Evolutionary conservation across 2,113 vertebrate genomes (phyloP), one percentile per base, ranked within the genome.

Genomic region (Tachysurus vachellii): DNA sequence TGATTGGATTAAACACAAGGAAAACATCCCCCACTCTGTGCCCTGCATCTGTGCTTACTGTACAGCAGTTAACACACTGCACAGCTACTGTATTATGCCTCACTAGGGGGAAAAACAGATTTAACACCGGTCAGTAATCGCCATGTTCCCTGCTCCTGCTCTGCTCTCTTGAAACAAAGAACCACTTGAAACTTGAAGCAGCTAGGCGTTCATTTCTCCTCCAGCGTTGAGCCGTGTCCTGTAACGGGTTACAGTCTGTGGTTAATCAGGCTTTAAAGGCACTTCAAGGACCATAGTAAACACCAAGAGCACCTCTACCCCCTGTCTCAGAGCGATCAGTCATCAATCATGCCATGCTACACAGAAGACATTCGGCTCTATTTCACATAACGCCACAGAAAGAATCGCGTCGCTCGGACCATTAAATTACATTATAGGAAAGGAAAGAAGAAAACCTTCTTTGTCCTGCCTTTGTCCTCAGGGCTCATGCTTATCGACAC

Each of bases 341-440:
- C 87, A 89, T 90, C 89, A 80, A 88, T 86, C 89, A 89, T 19
- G 66, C 64, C 85, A 11, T 12, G 53, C 84, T 68, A 81, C 57
- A 81, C 61, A 81, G 89, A 91, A 83, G 89, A 84, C 85, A 88
- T 83, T 90, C 88, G 76, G 88, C 79, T 88, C 83, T 36, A 50
- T 84, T 53, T 53, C 88, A 47, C 88, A 88, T 70, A 87, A 75
- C 81, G 87, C 71, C 83, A 89, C 91, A 94, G 91, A 93, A 94
- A 93, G 91, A 91, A 80, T 92, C 88, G 66, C 88, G 85, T 68
- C 89, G 44, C 87, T 89, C 86, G 89, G 90, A 90, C 86, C 92
- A 86, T 92, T 90, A 80, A 50, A 82, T 88, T 61, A 87, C 83
- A 79, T 85, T 61, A 88, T 82, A 80, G 87, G 87, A 88, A 56